Base-by-base conservation (phyloP, 2,888 invertebrate species). In the Lobophora halterata region DNA sequence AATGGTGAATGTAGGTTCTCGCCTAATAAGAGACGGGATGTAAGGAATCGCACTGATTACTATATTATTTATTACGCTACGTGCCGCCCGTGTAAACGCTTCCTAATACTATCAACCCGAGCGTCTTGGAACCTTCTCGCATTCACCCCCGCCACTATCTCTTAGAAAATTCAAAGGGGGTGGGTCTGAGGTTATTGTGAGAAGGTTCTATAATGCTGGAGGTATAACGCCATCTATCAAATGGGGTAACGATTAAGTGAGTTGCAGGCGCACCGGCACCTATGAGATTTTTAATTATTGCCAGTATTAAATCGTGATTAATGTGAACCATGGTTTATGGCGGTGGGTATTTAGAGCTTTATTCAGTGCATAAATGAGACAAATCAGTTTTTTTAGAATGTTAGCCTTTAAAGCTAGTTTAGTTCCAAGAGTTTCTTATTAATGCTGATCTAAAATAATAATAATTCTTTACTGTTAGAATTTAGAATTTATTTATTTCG, bases 1-100 rank as follows among this genome's bases (percentile, higher is more conserved):
- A 86, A 86, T 82, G 86, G 76, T 86, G 85, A 81, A 83, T 82
- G 82, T 83, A 79, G 79, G 79, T 79, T 75, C 81, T 73, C 79
- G 79, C 73, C 83, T 86, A 82, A 83, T 83, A 86, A 85, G 85
- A 78, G 78, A 68, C 71, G 78, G 85, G 86, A 85, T 86, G 85
- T 85, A 83, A 87, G 86, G 83, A 85, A 86, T 86, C 74, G 79
- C 80, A 70, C 86, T 87, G 87, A 87, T 87, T 87, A 87, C 85
- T 86, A 79, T 79, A 83, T 86, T 85, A 86, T 87, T 86, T 87
- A 86, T 87, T 86, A 82, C 83, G 55, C 73, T 86, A 86, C 87
- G 87, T 87, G 87, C 82, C 78, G 69, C 73, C 69, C 76, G 79
- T 87, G 81, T 86, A 85, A 86, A 86, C 86, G 86, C 80, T 80